These are phyloP conservation scores for Papilio gigon DNA, from an alignment of 2,888 invertebrate genomes.

Conservation along the genomic window DNA sequence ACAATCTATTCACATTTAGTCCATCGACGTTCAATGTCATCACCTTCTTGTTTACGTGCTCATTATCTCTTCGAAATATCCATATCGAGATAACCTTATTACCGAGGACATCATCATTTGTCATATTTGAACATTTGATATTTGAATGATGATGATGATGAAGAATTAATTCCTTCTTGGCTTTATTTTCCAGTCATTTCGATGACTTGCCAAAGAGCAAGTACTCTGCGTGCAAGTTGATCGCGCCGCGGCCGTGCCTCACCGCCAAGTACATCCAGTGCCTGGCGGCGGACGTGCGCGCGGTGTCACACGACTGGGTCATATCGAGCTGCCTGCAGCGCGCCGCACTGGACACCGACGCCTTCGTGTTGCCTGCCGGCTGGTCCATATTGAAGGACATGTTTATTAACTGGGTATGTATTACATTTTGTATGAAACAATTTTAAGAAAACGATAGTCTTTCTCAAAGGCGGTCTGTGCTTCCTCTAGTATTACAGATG, in stretches of 20 bases:
- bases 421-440: not conserved
- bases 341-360: conserved; percentile 64
- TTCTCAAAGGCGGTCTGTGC: too few relatives aligned
- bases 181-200: conserved; percentile 69
- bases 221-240: conserved; percentile 80
- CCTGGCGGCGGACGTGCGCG: conserved; percentile 84
- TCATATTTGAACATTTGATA: too few relatives aligned
- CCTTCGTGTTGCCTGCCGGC: conserved; percentile 84
- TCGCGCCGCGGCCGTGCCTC: conserved; percentile 87
- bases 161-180: not conserved
- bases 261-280: conserved; percentile 89
- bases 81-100: too few relatives aligned
- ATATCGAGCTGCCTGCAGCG: conserved; percentile 81
- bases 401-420: conserved; percentile 72
- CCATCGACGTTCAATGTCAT: too few relatives aligned
- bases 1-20: too few relatives aligned
- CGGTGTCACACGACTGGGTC: conserved; percentile 88
- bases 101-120: too few relatives aligned
- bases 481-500: too few relatives aligned
- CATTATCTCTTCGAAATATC: too few relatives aligned
- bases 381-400: conserved; percentile 78
- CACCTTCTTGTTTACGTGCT: too few relatives aligned
- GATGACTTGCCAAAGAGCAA: conserved; percentile 80
- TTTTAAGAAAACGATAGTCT: too few relatives aligned
- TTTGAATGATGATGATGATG: too few relatives aligned